Base-by-base conservation (phyloP, 2,888 invertebrate species). In the Apoderus coryli region DNA sequence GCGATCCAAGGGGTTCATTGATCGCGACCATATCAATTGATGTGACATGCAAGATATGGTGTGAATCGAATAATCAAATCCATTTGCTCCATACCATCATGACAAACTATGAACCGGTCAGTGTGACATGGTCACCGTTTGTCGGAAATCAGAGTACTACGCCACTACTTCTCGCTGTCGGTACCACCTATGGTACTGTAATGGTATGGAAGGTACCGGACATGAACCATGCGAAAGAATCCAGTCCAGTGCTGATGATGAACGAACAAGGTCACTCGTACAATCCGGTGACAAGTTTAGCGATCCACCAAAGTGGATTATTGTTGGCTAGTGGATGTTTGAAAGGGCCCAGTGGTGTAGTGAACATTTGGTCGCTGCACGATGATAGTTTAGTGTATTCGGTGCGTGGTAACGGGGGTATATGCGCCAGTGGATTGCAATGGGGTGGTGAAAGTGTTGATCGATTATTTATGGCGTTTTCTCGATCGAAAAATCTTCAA, bases 321-420 rank as follows among this genome's bases (percentile, higher is more conserved):
- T 53, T 70, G 38, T 45, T 72, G 32, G 69, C 67, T 1, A 63
- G 67, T 37, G 69, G 68, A 37, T 62, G 60, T 43, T 42, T 52
- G 3, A 60, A 60, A 46, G 58, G 44, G n/a, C 44, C 48, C 4
- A 53, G 49, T 33, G 68, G 69, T 4, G 60, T 69, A 39, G 57
- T 70, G 3, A 72, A 72, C 44, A 59, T 72, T 32, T 72, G 72
- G 72, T 67, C 68, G 1, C 49, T 72, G 10, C 57, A 65, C 49
- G 65, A 69, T 49, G 68, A 67, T 1, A 61, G 61, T 34, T 48
- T 72, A 24, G 52, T 69, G 4, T 63, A 69, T 42, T 68, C 69
- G 1, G 50, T 60, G 13, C 60, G 63, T 7, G 69, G 68, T 3
- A 55, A 46, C 29, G 57, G 60, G 2, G 70, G 70, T 1, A 57